Evolutionary conservation across 2,888 invertebrate species (phyloP).

Genomic region (Dasypolia templi): DNA sequence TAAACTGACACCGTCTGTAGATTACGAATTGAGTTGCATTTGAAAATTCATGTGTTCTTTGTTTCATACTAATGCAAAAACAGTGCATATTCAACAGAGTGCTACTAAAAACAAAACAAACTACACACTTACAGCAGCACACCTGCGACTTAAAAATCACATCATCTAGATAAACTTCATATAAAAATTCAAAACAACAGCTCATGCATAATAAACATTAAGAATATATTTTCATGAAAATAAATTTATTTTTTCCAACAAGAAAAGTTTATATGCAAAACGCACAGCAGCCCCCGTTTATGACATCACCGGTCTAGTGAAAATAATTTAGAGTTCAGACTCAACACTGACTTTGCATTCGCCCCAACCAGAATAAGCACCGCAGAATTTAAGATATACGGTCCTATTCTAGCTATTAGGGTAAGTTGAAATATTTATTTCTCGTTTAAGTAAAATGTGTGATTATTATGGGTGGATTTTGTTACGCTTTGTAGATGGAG

Average conservation of each 20-base stretch:
- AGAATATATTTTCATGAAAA: constrained; percentile 49
- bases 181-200: constrained; percentile 46
- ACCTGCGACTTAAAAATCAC: constrained; percentile 48
- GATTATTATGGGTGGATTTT: constrained; percentile 47
- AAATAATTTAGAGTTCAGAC: constrained; percentile 77
- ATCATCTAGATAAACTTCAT: constrained; percentile 35
- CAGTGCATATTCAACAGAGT: constrained; percentile 32
- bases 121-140: constrained; percentile 1
- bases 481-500: constrained; percentile 20
- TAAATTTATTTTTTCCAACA: constrained; percentile 12
- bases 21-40: not conserved
- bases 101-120: constrained; percentile 34
- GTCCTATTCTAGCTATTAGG: constrained; percentile 60
- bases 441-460: constrained; percentile 34
- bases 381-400: constrained; percentile 64
- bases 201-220: constrained; percentile 38
- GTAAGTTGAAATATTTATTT: constrained; percentile 53
- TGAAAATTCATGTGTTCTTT: not conserved
- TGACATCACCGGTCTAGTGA: constrained; percentile 54
- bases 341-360: constrained; percentile 68
- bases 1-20: not conserved
- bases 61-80: constrained; percentile 5
- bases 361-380: constrained; percentile 62
- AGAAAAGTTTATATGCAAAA: constrained; percentile 45
- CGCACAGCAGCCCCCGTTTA: constrained; percentile 37